phyloP scores from a whole-genome alignment of 2,797 vertebrate species.

The Sebastes nivosus region DNA sequence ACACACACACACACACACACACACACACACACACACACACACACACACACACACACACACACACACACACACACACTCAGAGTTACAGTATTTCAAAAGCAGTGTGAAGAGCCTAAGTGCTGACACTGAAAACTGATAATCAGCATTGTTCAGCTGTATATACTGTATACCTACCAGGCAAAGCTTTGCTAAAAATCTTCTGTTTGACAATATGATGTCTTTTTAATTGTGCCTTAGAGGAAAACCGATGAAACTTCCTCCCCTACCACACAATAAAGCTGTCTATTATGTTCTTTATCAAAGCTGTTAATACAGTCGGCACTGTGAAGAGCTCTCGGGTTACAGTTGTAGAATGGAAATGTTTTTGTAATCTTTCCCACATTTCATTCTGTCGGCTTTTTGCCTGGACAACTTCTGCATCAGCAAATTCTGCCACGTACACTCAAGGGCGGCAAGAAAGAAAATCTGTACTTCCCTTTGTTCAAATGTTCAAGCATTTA shows the following conservation, averaged over 20 bases:
- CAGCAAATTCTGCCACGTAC: constrained; percentile 4
- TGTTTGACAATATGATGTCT: constrained; percentile 22
- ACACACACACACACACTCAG: background rate
- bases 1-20: background rate
- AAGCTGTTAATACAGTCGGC: constrained; percentile 8
- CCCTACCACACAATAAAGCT: constrained; percentile 8
- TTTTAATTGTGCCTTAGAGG: constrained; percentile 44
- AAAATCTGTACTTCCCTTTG: background rate
- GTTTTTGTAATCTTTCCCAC: constrained; percentile 11
- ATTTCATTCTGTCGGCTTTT: constrained; percentile 3
- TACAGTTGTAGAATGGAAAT: constrained; percentile 2
- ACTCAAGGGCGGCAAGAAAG: background rate
- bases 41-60: background rate
- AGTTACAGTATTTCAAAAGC: background rate
- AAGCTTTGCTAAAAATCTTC: background rate
- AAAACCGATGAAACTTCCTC: constrained; percentile 25
- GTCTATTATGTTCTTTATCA: constrained; percentile 29
- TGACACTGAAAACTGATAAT: constrained; percentile 1
- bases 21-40: too few relatives aligned
- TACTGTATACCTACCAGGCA: constrained; percentile 2
- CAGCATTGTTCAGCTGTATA: constrained; percentile 18
- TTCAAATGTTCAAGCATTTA: background rate
- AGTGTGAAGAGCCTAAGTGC: background rate
- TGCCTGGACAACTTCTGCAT: constrained; percentile 2
- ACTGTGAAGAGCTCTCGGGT: background rate